These are phyloP conservation scores for Epinephelus coioides DNA, from an alignment of 2,797 vertebrate genomes.

Conservation along the genomic window DNA sequence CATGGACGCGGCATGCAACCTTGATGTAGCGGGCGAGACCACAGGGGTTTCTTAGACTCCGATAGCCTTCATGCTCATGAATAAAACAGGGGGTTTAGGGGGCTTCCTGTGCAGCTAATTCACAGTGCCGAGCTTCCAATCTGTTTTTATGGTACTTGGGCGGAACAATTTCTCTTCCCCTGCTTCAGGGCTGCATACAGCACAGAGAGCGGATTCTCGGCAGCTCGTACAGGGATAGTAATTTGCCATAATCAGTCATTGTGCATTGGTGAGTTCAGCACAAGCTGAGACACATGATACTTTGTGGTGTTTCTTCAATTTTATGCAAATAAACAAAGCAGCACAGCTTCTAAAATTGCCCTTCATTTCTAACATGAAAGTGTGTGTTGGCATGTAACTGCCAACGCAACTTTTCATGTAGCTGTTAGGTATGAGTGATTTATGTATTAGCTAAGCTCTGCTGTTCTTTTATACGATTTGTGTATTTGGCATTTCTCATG, in stretches of 20 bases:
- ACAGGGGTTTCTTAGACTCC: constrained; percentile 87
- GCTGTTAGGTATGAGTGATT: constrained; percentile 35
- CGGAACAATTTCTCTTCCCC: constrained; percentile 84
- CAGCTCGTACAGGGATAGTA: constrained; percentile 78
- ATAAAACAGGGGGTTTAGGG: constrained; percentile 90
- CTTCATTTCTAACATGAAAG: constrained; percentile 56
- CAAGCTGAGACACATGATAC: constrained; percentile 74
- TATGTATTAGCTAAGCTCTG: constrained; percentile 18
- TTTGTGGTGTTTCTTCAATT: constrained; percentile 76
- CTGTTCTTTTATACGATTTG: constrained; percentile 15
- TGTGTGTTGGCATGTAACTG: constrained; percentile 39
- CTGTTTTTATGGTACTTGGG: constrained; percentile 89
- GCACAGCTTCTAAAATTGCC: constrained; percentile 61
- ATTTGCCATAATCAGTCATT: constrained; percentile 85
- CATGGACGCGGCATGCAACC: constrained; percentile 80
- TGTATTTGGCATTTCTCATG: constrained; percentile 18
- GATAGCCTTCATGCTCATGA: constrained; percentile 89
- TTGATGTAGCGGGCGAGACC: constrained; percentile 86
- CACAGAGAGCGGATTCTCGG: constrained; percentile 79
- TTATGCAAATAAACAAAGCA: constrained; percentile 81
- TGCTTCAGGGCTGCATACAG: constrained; percentile 80
- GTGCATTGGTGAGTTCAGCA: constrained; percentile 77
- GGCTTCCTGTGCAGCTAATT: constrained; percentile 89
- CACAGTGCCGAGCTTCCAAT: constrained; percentile 84
- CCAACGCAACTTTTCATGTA: constrained; percentile 43